Base-by-base conservation (phyloP, 2,797 vertebrate genomes). In the Oceanodroma leucorhoa region DNA sequence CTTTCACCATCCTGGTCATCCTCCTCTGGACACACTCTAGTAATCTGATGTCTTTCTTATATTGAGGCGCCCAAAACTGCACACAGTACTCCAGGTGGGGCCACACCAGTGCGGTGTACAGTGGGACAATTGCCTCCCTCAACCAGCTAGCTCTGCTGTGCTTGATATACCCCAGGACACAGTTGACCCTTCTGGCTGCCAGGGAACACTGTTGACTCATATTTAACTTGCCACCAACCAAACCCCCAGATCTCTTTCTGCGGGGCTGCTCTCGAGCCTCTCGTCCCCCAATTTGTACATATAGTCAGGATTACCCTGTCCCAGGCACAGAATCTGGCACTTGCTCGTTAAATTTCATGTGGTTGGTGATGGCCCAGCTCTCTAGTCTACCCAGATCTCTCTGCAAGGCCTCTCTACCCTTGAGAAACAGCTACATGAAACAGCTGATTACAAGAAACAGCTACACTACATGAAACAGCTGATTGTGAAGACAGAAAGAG, bases 61-160 rank as follows among this genome's bases (percentile, higher is more conserved):
- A 55, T 3, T 26, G 32, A 43, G 9, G 20, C 1, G 2, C 27
- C 41, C 62, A 55, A 11, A 57, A 17, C 14, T 7, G 51, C 41
- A 57, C 15, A 32, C 12, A 55, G 51, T 12, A 12, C 21, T 58
- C 2, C 0, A 50, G 30, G 22, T 32, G 45, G 8, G 26, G n/a
- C 26, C 1, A 0, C 36, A 60, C 14, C 32, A 51, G 45, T 5
- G 45, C 22, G 19, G 27, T 14, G 27, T 3, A 32, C 14, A 22
- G 6, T n/a, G 19, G 29, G 19, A 69, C 27, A 45, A 5, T 60
- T 15, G 9, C 10, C n/a, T 24, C 19, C 15, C 29, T 45, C 0
- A 0, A n/a, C 12, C 1, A 3, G 38, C 26, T 27, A 9, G 18
- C 1, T 0, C 26, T 10, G 32, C 38, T n/a, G n/a, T 53, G 38